Percentiles rank a stretch among this genome's conserved stretches.
Evolutionary conservation across 1,140 invertebrate species (phyloP).

Genomic region (Hyles euphorbiae): DNA sequence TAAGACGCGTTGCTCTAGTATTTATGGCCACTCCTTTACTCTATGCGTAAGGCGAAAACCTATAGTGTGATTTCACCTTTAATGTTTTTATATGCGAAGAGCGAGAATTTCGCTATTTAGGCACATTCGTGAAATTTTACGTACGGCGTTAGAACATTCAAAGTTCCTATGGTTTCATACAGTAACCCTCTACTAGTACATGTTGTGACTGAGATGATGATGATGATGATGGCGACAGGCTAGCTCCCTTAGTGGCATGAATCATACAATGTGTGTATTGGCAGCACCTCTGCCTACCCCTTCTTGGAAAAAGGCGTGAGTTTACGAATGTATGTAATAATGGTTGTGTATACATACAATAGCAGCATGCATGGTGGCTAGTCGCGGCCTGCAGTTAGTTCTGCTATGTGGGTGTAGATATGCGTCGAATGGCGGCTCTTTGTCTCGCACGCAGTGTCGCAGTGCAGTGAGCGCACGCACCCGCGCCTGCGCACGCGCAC

Average conservation of each 20-base stretch:
- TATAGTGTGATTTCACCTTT: too few species aligned
- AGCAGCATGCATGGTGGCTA: slow-evolving; percentile 32
- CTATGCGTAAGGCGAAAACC: too few species aligned
- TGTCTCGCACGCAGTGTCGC: background rate
- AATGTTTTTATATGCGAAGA: too few species aligned
- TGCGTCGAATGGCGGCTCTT: too few species aligned
- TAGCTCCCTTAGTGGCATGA: background rate
- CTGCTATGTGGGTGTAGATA: background rate
- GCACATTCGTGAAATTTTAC: too few species aligned
- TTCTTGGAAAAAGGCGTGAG: too few species aligned
- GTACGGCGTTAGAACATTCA: too few species aligned
- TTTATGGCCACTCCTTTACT: too few species aligned
- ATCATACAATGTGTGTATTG: background rate
- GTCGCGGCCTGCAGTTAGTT: slow-evolving; percentile 7
- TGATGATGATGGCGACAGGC: background rate
- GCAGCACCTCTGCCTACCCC: background rate
- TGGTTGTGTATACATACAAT: slow-evolving; percentile 41
- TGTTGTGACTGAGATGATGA: background rate
- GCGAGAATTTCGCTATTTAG: too few species aligned
- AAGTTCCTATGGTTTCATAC: too few species aligned
- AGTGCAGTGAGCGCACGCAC: slow-evolving; percentile 25
- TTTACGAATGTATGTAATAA: background rate
- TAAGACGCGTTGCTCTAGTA: too few species aligned
- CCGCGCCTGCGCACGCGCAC: slow-evolving; percentile 27
- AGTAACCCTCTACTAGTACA: too few species aligned